Percentiles rank a stretch among this genome's conserved stretches.
Evolutionary conservation across 1,140 invertebrate genomes (phyloP).

Genomic region (Magallana ariakensis): DNA sequence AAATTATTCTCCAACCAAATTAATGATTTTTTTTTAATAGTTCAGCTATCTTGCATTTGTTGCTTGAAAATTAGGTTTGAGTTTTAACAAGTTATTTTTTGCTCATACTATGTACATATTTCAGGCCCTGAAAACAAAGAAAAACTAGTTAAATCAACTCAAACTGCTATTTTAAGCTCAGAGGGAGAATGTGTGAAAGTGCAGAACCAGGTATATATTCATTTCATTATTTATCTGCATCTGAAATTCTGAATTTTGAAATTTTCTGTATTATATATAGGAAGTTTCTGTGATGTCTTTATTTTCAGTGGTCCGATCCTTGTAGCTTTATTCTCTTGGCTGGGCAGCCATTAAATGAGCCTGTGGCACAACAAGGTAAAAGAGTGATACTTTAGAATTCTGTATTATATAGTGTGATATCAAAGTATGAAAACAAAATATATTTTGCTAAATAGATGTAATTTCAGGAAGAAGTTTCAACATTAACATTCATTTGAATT

Average conservation of each 20-base stretch:
- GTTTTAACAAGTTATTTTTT: too few species aligned
- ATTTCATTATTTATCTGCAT: not conserved
- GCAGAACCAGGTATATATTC: slow-evolving; percentile 21
- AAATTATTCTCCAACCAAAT: too few species aligned
- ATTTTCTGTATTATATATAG: not conserved
- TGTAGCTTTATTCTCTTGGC: slow-evolving; percentile 77
- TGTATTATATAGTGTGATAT: not conserved
- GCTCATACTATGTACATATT: not conserved
- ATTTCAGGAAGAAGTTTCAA: too few species aligned
- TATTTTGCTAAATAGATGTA: too few species aligned
- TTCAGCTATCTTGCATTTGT: too few species aligned
- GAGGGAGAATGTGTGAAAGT: slow-evolving; percentile 24
- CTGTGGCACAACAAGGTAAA: slow-evolving; percentile 78
- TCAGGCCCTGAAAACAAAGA: slow-evolving; percentile 33
- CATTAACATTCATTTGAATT: too few species aligned
- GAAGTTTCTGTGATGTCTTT: not conserved
- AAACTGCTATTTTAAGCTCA: not conserved
- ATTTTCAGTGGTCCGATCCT: slow-evolving; percentile 60
- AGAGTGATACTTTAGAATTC: not conserved
- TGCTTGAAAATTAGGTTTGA: too few species aligned
- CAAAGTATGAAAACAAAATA: too few species aligned
- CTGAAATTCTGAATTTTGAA: too few species aligned
- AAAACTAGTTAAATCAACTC: slow-evolving; percentile 9
- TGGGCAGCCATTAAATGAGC: slow-evolving; percentile 80
- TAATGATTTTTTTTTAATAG: too few species aligned